phyloP scores from a whole-genome alignment of 1,140 invertebrate genomes.

The Cylas formicarius region DNA sequence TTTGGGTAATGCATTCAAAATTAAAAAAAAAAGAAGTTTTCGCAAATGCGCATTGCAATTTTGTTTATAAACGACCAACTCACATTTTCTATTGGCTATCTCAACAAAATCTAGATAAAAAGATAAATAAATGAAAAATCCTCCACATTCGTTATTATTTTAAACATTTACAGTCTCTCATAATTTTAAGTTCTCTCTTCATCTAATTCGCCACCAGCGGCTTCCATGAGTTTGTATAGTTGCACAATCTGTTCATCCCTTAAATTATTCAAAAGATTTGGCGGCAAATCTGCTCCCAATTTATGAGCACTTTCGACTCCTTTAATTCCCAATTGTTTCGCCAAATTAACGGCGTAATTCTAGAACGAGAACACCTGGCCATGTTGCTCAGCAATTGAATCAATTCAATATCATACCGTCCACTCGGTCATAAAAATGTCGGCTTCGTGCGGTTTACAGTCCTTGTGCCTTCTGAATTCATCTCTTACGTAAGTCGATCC shows the following conservation, averaged over 20 bases:
- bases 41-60: no score
- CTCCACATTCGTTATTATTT: no score
- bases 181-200: no score
- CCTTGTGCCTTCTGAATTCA: slow-evolving; percentile 82
- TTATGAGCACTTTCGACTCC: slow-evolving; percentile 48
- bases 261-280: slow-evolving; percentile 60
- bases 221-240: slow-evolving; percentile 74
- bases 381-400: background rate
- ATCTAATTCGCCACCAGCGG: no score
- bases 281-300: slow-evolving; percentile 55
- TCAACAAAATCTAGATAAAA: no score
- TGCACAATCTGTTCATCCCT: slow-evolving; percentile 74
- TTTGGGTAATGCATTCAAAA: no score
- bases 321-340: slow-evolving; percentile 62
- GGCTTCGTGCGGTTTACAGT: slow-evolving; percentile 62
- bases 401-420: slow-evolving; percentile 58
- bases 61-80: no score
- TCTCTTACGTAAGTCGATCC: slow-evolving; percentile 80
- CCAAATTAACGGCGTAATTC: slow-evolving; percentile 67
- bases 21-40: no score
- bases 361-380: slow-evolving; percentile 38
- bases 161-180: no score
- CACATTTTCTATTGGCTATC: no score
- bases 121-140: no score
- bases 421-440: slow-evolving; percentile 79